Base-by-base conservation (phyloP, 2,888 invertebrate genomes). In the Drosophila heteroneura region DNA sequence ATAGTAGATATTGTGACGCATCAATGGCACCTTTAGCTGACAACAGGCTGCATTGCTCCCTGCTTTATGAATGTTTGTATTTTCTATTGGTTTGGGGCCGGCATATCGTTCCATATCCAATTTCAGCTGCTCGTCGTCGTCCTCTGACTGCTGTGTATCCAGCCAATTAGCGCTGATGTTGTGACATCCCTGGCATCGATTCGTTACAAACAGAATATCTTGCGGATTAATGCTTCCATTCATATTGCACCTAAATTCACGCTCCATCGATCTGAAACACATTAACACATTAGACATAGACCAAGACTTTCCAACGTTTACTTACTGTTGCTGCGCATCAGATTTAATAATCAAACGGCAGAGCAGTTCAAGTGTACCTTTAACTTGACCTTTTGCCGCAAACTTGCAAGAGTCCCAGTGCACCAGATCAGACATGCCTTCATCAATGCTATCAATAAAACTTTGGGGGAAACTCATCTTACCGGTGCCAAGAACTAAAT, bases 41-140 rank as follows among this genome's bases (percentile, higher is more conserved):
- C 81, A 77, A 53, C 83, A 82, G 7, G 79, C 79, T 6, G 68
- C 58, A 28, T 77, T 77, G 0, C 58, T 64, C 0, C 72, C 70
- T 2, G 78, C 63, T 41, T 76, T 78, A 30, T 82, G 56, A 4
- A 66, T 51, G 22, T 70, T 49, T 16, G 14, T 0, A 44, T 47
- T 59, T 33, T 83, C 81, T 2, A 72, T 67, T 14, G 85, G 77
- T 2, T 70, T 63, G 0, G 83, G 62, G 2, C 77, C 63, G 0
- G 81, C 81, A 26, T 91, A 92, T 19, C 83, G 91, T 19, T 86
- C 76, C 44, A 92, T 61, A 59, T 92, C 92, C 26, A 92, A 60
- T 3, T 84, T 82, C 5, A 88, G 72, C 5, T 64, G 70, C 5
- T 79, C 76, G 19, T 85, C 88, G 6, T 68, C 74, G 6, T 60